phyloP scores from a whole-genome alignment of 2,888 invertebrate genomes.

The Gastracanthus pulcherrimus region DNA sequence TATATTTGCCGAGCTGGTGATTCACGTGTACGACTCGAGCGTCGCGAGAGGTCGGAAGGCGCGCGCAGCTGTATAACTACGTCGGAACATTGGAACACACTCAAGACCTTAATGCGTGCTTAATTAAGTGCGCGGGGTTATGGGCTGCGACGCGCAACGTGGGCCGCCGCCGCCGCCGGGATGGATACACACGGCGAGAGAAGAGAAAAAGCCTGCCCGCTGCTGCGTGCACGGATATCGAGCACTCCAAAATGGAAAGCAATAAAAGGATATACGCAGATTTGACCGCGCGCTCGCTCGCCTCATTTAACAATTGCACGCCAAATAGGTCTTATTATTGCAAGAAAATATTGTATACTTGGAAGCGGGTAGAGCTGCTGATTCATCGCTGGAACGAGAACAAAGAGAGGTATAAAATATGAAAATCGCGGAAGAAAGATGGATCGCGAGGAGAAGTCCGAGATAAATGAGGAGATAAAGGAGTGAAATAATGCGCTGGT shows the following conservation, averaged over 20 bases:
- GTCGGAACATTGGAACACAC: constrained; percentile 68
- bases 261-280: background rate
- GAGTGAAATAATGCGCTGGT: background rate
- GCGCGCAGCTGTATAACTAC: constrained; percentile 33
- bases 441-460: constrained; percentile 42
- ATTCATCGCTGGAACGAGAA: too few relatives aligned
- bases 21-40: background rate
- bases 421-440: constrained; percentile 33
- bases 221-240: background rate
- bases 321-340: too few relatives aligned
- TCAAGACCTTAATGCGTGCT: constrained; percentile 75
- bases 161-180: constrained; percentile 20
- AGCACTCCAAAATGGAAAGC: background rate
- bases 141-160: constrained; percentile 61
- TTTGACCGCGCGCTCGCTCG: too few relatives aligned
- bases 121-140: constrained; percentile 72
- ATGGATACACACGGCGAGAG: background rate
- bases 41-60: background rate
- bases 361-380: too few relatives aligned
- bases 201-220: too few relatives aligned
- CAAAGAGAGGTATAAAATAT: constrained; percentile 15
- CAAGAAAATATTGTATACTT: too few relatives aligned
- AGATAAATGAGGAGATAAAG: constrained; percentile 45
- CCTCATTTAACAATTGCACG: too few relatives aligned
- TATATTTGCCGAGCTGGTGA: background rate